phyloP scores from a whole-genome alignment of 1,140 invertebrate species.

The Ephestia elutella region DNA sequence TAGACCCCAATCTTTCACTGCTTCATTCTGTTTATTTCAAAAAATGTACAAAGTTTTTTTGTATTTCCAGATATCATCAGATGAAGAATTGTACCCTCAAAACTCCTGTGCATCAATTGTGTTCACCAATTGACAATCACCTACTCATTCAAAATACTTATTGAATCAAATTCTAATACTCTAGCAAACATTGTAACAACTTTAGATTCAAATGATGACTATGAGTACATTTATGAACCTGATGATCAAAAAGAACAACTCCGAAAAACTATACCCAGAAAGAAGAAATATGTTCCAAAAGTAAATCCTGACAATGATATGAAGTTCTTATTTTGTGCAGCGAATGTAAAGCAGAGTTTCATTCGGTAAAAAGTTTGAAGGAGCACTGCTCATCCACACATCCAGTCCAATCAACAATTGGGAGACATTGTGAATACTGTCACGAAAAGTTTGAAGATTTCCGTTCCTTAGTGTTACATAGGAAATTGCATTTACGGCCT shows the following conservation, averaged over 20 bases:
- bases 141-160: constrained; percentile 64
- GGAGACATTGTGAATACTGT: constrained; percentile 67
- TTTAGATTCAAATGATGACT: constrained; percentile 40
- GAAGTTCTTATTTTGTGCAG: constrained; percentile 51
- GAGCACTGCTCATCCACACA: constrained; percentile 56
- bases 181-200: constrained; percentile 32
- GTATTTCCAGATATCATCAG: constrained; percentile 39
- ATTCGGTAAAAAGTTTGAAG: constrained; percentile 39
- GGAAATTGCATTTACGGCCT: constrained; percentile 61
- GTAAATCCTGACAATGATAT: constrained; percentile 25
- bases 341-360: constrained; percentile 58
- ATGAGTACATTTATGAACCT: constrained; percentile 41
- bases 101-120: constrained; percentile 64
- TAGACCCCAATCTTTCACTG: too few species aligned
- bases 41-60: too few species aligned
- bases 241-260: constrained; percentile 35
- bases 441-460: constrained; percentile 69
- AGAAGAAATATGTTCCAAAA: constrained; percentile 18
- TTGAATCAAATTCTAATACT: constrained; percentile 53
- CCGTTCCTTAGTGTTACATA: constrained; percentile 56
- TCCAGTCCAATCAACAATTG: constrained; percentile 40
- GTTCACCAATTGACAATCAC: constrained; percentile 61
- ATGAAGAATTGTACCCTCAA: constrained; percentile 43
- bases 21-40: too few species aligned
- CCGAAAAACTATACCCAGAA: constrained; percentile 16